Conservation (phyloP, 2,888 invertebrate genomes). For the Portevinia maculata region DNA sequence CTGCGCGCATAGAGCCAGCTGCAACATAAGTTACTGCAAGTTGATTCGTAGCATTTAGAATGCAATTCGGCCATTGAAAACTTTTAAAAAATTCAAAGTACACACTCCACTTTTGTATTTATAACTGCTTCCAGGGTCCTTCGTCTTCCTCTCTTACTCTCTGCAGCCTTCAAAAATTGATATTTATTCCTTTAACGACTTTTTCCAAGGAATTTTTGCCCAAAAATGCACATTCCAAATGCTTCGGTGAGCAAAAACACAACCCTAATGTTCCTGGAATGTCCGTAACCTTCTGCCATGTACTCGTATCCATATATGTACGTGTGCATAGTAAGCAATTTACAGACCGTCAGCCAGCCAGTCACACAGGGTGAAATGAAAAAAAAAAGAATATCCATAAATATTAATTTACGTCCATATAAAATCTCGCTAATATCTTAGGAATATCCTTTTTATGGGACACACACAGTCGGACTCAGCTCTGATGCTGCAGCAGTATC, state of each 20-base stretch:
- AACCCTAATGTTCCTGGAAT: slow-evolving; percentile 47
- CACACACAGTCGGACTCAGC: slow-evolving; percentile 32
- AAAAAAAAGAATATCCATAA: slow-evolving; percentile 59
- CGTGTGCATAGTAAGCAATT: slow-evolving; percentile 62
- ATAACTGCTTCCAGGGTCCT: slow-evolving; percentile 33
- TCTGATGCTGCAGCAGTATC: slow-evolving; percentile 11
- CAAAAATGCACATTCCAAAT: slow-evolving; percentile 52
- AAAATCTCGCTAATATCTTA: slow-evolving; percentile 72
- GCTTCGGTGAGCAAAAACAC: slow-evolving; percentile 55
- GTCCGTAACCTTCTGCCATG: slow-evolving; percentile 15
- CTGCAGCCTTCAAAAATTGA: slow-evolving; percentile 60
- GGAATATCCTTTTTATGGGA: slow-evolving; percentile 71
- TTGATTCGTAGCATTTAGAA: slow-evolving; percentile 61
- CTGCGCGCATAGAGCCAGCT: slow-evolving; percentile 17
- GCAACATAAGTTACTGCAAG: slow-evolving; percentile 46
- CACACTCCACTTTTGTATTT: slow-evolving; percentile 36
- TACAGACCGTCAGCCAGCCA: slow-evolving; percentile 24
- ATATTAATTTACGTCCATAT: slow-evolving; percentile 72
- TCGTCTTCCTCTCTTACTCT: neutral
- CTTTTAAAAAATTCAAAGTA: slow-evolving; percentile 60
- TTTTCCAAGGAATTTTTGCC: slow-evolving; percentile 46
- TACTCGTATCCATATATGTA: neutral
- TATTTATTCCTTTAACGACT: slow-evolving; percentile 71
- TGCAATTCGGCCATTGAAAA: slow-evolving; percentile 64
- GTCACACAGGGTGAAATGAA: slow-evolving; percentile 12